These are phyloP conservation scores for Lagopus muta DNA, from an alignment of 2,113 vertebrate species.

Conservation along the genomic window DNA sequence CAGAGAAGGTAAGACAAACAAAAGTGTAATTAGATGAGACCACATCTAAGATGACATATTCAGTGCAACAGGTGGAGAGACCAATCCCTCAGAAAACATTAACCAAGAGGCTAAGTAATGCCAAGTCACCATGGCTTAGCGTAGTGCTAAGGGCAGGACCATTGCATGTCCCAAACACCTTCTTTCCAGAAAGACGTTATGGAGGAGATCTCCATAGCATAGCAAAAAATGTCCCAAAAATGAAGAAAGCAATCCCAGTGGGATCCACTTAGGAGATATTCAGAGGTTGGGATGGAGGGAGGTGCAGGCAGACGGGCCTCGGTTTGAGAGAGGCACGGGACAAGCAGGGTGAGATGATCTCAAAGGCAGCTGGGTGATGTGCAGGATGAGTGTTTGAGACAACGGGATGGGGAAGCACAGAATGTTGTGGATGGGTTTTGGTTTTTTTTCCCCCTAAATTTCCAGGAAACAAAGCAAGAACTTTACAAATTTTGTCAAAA, in stretches of 20 bases:
- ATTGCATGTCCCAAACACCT: neutral
- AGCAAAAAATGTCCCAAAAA: neutral
- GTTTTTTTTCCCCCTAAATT: neutral
- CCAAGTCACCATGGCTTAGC: neutral
- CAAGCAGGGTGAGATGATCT: neutral
- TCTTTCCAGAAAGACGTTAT: neutral
- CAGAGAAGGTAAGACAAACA: neutral
- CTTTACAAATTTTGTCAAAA: neutral
- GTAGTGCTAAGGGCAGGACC: neutral
- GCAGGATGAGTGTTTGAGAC: neutral
- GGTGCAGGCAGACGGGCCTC: neutral
- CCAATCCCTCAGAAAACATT: neutral
- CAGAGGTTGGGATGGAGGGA: neutral
- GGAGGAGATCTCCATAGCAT: neutral
- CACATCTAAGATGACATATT: neutral
- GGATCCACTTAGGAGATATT: neutral
- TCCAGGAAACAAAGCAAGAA: neutral
- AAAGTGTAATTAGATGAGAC: neutral
- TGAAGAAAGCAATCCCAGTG: neutral
- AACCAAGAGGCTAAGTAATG: neutral
- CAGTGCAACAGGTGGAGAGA: neutral
- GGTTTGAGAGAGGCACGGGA: neutral
- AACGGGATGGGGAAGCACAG: neutral
- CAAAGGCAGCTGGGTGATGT: neutral
- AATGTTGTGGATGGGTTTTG: neutral